Base-by-base conservation (phyloP, 2,888 invertebrate species). In the Heliconius ethilla region DNA sequence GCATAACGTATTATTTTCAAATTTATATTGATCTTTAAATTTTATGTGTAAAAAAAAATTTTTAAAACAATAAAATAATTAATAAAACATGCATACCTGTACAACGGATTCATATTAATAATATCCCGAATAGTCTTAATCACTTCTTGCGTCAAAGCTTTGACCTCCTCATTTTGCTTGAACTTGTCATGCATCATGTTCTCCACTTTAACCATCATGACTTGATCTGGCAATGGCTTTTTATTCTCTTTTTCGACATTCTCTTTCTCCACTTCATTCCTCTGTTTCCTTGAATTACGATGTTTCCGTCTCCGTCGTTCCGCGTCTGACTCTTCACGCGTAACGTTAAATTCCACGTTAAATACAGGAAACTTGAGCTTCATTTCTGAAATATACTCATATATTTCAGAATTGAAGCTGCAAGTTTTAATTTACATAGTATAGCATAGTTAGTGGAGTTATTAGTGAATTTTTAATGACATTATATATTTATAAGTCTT, bases 61-160 rank as follows among this genome's bases (percentile, higher is more conserved):
- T 45, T 6, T 51, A 51, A 51, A 51, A 51, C 51, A 18, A 18
- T 7, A 18, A 51, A 51, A 51, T 18, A 51, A 51, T 51, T 18
- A 59, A 59, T 4, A 59, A 59, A n/a, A 59, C 3, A 59, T 10
- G 22, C 59, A n/a, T 83, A 96, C 96, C 96, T 95, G 89, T 99
- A 99, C 79, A 99, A 93, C 0, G 99, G 99, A 95, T 99, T 99
- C 95, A 99, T 96, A 82, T 98, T 98, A 81, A 99, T 99, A 79
- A 99, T 99, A 92, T 99, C 99, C 76, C 99, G 95, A 82, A 99
- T 99, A 0, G 99, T 99, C 92, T 99, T 99, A 70, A 99, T 98
- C 78, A 99, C 96, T 95, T 99, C 99, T 90, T 99, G 99, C 0
- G 98, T 99, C 77, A 99, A 89, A 0, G 99, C 99, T 94, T 99